A percentile compares a stretch with the other conserved stretches of the same genome.
Conservation (phyloP, 2,888 invertebrate species). For the Zygothrica quintamaculata region DNA sequence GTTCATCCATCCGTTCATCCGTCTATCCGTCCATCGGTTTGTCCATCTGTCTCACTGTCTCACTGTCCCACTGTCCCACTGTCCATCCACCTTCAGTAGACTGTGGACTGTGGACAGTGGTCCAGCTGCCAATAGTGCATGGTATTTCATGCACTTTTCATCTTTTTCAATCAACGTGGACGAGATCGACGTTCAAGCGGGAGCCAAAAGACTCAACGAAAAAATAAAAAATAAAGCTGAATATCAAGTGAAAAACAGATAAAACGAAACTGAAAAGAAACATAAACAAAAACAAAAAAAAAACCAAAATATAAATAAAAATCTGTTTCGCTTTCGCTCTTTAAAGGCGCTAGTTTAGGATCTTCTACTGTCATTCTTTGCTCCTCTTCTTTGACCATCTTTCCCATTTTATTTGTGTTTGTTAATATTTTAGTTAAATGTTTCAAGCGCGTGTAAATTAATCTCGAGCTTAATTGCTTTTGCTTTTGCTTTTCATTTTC, state of each 20-base stretch:
- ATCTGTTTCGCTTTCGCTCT: conserved; percentile 44
- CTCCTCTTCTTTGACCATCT: conserved; percentile 10
- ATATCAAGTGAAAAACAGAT: background rate
- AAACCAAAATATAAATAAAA: conserved; percentile 13
- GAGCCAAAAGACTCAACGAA: conserved; percentile 11
- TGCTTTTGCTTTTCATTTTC: conserved; percentile 31
- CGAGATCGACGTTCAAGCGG: conserved; percentile 17
- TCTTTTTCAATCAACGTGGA: conserved; percentile 73
- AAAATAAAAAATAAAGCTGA: background rate
- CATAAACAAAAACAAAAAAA: conserved; percentile 1
- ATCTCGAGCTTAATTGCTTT: conserved; percentile 81
- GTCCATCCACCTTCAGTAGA: conserved; percentile 13
- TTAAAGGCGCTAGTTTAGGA: conserved; percentile 65
- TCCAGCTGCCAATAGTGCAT: conserved; percentile 75
- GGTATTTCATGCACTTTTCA: conserved; percentile 77
- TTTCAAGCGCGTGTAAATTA: conserved; percentile 76
- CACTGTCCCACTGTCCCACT: background rate
- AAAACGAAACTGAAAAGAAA: conserved; percentile 8
- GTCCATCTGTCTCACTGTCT: conserved; percentile 1
- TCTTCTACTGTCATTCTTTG: conserved; percentile 2
- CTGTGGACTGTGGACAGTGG: conserved; percentile 1
- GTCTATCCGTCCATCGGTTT: conserved; percentile 1
- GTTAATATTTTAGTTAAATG: conserved; percentile 78
- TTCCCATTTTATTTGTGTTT: conserved; percentile 64
- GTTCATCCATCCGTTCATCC: background rate